phyloP scores from a whole-genome alignment of 2,888 invertebrate genomes.

The Automeris io region DNA sequence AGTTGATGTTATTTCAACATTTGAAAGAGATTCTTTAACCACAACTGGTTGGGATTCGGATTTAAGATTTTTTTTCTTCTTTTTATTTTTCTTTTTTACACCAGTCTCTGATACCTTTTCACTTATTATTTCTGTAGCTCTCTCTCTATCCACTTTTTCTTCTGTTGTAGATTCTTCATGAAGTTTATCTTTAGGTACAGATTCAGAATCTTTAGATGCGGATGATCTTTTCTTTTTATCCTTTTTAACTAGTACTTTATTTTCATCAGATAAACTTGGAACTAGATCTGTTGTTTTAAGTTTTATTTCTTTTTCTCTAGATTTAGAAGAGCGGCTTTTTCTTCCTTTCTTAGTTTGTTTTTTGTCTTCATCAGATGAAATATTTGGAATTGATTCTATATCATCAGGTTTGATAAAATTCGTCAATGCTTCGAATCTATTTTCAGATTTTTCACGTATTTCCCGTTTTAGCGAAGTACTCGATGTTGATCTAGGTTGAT shows the following conservation, averaged over 20 bases:
- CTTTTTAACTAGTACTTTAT: conserved; percentile 42
- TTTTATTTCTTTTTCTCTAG: conserved; percentile 56
- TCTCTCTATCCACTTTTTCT: conserved; percentile 8
- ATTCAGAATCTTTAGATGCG: conserved; percentile 46
- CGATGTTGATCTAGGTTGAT: conserved; percentile 42
- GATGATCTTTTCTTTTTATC: conserved; percentile 53
- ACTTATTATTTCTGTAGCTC: conserved; percentile 10
- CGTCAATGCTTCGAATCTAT: conserved; percentile 51
- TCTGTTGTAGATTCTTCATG: conserved; percentile 13
- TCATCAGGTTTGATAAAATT: conserved; percentile 38
- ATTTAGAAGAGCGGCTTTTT: conserved; percentile 54
- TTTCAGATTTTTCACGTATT: conserved; percentile 46
- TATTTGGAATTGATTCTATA: conserved; percentile 24
- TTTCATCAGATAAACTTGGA: conserved; percentile 38
- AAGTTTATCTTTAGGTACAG: conserved; percentile 23
- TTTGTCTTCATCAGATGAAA: conserved; percentile 31
- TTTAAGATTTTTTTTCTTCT: conserved; percentile 53
- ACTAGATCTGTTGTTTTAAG: conserved; percentile 22
- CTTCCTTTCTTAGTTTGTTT: conserved; percentile 30
- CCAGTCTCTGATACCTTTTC: conserved; percentile 20
- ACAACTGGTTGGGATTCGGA: conserved; percentile 12
- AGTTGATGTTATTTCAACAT: conserved; percentile 24
- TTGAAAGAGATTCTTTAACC: conserved; percentile 19
- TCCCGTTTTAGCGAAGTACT: conserved; percentile 28
- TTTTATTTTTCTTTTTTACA: conserved; percentile 46